These are phyloP conservation scores for Acanthosepion pharaonis DNA, from an alignment of 2,888 invertebrate species.

Conservation along the genomic window DNA sequence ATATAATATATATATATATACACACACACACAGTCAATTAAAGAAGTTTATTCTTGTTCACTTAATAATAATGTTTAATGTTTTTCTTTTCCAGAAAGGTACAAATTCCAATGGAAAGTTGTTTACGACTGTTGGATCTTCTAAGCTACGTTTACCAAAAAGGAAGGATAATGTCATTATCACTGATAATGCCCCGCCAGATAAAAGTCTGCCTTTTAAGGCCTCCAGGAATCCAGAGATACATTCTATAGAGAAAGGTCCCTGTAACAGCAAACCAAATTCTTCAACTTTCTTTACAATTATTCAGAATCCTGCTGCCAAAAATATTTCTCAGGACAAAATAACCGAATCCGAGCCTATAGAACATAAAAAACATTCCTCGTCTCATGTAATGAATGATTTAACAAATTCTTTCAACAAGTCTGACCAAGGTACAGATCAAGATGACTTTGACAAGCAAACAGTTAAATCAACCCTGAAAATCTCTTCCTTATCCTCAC, in stretches of 20 bases:
- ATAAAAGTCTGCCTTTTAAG: background rate
- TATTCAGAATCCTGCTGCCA: background rate
- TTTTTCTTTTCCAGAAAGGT: background rate
- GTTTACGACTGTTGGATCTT: background rate
- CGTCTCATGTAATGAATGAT: background rate
- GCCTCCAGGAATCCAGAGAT: no score
- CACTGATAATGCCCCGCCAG: background rate
- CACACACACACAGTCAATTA: background rate
- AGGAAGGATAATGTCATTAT: background rate
- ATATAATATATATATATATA: background rate
- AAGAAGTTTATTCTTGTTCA: background rate
- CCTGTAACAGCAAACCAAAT: background rate
- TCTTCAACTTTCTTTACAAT: background rate
- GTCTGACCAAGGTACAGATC: background rate
- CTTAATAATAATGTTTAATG: background rate
- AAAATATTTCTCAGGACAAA: background rate
- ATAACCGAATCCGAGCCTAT: background rate
- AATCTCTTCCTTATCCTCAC: background rate
- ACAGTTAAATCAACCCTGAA: background rate
- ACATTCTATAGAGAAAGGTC: background rate
- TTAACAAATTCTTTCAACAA: background rate
- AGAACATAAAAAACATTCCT: background rate
- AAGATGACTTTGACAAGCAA: background rate
- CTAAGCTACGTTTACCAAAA: background rate
- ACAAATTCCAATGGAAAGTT: slow-evolving; percentile 35